Evolutionary conservation across 2,797 vertebrate genomes (phyloP), one percentile per base, ranked within the genome.

Genomic region (Acomys russatus): DNA sequence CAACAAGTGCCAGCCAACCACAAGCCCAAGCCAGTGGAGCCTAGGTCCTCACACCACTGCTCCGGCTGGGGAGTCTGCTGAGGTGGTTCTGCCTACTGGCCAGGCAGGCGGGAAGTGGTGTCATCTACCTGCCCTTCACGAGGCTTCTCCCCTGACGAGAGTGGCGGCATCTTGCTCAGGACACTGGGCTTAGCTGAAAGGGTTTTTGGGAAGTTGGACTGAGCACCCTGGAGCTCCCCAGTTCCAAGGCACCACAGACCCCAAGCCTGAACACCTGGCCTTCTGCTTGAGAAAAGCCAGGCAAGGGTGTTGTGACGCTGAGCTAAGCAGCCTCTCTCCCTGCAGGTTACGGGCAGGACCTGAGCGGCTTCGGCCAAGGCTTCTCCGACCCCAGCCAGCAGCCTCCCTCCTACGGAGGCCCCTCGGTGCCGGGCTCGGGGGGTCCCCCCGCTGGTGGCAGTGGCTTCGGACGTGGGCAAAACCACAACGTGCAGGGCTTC

Each of bases 401-500:
- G 91, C 98, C 98, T 92, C 98, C 99, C 76, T 99, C 99, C 96
- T 99, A 99, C 0, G 99, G 99, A 97, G 99, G 99, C 78, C 99
- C 99, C 83, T 99, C 99, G 25, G 99, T 99, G 98, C 99, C 99
- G 90, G 99, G 99, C 33, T 98, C 99, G 1, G 97, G 99, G 38
- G 99, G 99, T 56, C 99, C 99, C 59, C 99, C 99, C 0, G 97
- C 99, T 0, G 98, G 99, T 0, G 99, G 99, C 96, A 99, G 98
- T 71, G 99, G 99, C n/a, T 99, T 99, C 17, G 99, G 99, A 96
- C 99, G 99, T 90, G 99, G 99, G 90, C 99, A 99, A 99, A 99
- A 99, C 99, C 99, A 99, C 98, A 99, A 99, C 28, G 99, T 99
- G 98, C 99, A 99, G 99, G 99, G 99, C 98, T 99, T 99, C 98